Base-by-base conservation (phyloP, 2,888 invertebrate species). In the Epinotia demarniana region DNA sequence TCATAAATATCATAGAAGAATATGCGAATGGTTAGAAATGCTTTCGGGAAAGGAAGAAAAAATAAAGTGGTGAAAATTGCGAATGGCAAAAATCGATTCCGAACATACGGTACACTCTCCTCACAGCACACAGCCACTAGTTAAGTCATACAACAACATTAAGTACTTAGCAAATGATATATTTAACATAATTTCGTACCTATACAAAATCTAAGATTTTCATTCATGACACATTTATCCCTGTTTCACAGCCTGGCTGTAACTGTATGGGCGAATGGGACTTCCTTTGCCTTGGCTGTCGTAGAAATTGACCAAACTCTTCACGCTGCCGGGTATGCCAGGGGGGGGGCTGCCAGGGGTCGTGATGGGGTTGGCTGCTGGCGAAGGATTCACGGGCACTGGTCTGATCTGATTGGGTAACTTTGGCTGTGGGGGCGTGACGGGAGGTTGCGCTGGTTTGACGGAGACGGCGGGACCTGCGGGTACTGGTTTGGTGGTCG, bases 241-340 rank as follows among this genome's bases (percentile, higher is more conserved):
- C 80, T 93, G 92, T 80, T 92, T 93, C n/a, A 93, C 94, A 39
- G 94, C 92, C 79, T 91, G 89, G 72, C 92, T 92, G 82, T 94
- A 94, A 68, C 87, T 88, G 82, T 93, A 91, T 0, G 94, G 94
- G 16, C 94, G 87, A 67, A 94, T 92, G 0, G 84, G 85, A 71
- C 93, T 93, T 1, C 83, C 91, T 76, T 92, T 91, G 43, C 94
- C 94, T 77, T 89, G 91, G 71, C 87, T 90, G 70, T 94, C 90
- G 79, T 93, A 94, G 82, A 88, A 94, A 71, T 86, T 91, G 69
- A 94, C 79, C 3, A 94, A 87, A 39, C 89, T 86, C 77, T 93
- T 88, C 0, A 94, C 94, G 68, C 83, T 89, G 27, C 94, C 92
- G 0, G 91, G 90, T 1, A n/a, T n/a, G n/a, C n/a, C n/a, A n/a